Conservation (phyloP, 2,113 vertebrate genomes). For the Colossoma macropomum region DNA sequence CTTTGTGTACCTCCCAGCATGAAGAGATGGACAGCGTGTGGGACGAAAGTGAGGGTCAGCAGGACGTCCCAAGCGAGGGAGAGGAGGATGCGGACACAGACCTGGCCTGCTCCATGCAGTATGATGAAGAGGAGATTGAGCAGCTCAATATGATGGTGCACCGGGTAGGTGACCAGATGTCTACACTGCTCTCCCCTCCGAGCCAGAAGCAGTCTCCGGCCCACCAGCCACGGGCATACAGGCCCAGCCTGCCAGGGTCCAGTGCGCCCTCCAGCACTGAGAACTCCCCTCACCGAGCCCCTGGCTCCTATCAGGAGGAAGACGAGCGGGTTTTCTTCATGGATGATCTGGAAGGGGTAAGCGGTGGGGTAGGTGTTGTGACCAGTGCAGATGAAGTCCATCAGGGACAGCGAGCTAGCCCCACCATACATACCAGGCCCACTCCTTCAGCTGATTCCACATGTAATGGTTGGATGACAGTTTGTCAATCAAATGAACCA, state of each 20-base stretch:
- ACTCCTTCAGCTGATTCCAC: slow-evolving; percentile 52
- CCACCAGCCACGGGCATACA: slow-evolving; percentile 60
- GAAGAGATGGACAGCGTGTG: slow-evolving; percentile 82
- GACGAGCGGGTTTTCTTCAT: slow-evolving; percentile 94
- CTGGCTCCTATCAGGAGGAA: slow-evolving; percentile 74
- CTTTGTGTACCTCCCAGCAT: slow-evolving; percentile 63
- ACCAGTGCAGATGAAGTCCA: slow-evolving; percentile 67
- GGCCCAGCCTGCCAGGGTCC: slow-evolving; percentile 53
- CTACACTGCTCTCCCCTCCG: slow-evolving; percentile 92
- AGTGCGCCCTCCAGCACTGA: slow-evolving; percentile 76
- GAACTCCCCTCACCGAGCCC: slow-evolving; percentile 78
- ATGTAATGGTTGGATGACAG: slow-evolving; percentile 70
- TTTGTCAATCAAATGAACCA: slow-evolving; percentile 61
- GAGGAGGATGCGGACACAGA: slow-evolving; percentile 79
- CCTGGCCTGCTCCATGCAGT: slow-evolving; percentile 97
- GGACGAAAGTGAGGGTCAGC: slow-evolving; percentile 78
- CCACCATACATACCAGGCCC: slow-evolving; percentile 50
- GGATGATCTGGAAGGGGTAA: slow-evolving; percentile 88
- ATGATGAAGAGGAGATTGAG: slow-evolving; percentile 94
- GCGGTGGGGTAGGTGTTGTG: slow-evolving; percentile 75
- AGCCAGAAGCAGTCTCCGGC: slow-evolving; percentile 89
- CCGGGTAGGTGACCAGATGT: slow-evolving; percentile 93
- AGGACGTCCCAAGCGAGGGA: slow-evolving; percentile 34
- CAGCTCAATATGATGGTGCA: slow-evolving; percentile 96
- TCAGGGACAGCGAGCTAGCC: slow-evolving; percentile 58